These are phyloP conservation scores for Melospiza melodia DNA, from an alignment of 2,113 vertebrate genomes.

Conservation along the genomic window DNA sequence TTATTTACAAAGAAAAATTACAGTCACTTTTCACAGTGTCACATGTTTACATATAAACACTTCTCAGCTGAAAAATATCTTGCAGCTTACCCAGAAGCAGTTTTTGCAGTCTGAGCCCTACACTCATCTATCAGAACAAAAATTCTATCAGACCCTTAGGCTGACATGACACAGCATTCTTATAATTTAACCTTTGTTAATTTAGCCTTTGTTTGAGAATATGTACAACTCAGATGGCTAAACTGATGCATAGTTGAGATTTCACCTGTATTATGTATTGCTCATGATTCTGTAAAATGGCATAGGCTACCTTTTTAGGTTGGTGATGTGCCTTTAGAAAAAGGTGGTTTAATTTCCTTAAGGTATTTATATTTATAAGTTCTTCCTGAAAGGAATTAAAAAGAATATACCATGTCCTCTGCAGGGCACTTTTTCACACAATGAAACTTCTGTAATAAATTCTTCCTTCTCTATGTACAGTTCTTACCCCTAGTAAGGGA, in stretches of 20 bases:
- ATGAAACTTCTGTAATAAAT: background rate
- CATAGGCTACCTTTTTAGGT: background rate
- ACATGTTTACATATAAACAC: slow-evolving; percentile 37
- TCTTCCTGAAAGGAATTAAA: background rate
- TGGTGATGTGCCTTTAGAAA: accelerated
- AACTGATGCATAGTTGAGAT: background rate
- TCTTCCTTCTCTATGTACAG: background rate
- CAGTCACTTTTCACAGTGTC: slow-evolving; percentile 37
- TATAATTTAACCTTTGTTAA: background rate
- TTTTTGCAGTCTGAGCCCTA: slow-evolving; percentile 33
- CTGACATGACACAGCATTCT: slow-evolving; percentile 35
- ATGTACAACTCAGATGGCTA: background rate
- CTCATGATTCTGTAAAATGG: background rate
- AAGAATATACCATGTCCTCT: background rate
- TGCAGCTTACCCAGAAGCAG: slow-evolving; percentile 40
- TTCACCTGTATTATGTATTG: background rate
- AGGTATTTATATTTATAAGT: background rate
- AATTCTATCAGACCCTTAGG: slow-evolving; percentile 17
- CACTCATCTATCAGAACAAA: slow-evolving; percentile 18
- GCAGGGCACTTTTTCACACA: background rate
- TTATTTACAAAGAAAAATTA: slow-evolving; percentile 58
- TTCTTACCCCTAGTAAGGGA: background rate
- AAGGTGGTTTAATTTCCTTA: background rate
- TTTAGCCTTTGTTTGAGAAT: background rate
- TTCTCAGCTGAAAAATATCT: slow-evolving; percentile 49